A percentile compares a stretch with the other conserved stretches of the same genome.
Evolutionary conservation across 1,140 invertebrate species (phyloP).

Genomic region (Drosophila asahinai): DNA sequence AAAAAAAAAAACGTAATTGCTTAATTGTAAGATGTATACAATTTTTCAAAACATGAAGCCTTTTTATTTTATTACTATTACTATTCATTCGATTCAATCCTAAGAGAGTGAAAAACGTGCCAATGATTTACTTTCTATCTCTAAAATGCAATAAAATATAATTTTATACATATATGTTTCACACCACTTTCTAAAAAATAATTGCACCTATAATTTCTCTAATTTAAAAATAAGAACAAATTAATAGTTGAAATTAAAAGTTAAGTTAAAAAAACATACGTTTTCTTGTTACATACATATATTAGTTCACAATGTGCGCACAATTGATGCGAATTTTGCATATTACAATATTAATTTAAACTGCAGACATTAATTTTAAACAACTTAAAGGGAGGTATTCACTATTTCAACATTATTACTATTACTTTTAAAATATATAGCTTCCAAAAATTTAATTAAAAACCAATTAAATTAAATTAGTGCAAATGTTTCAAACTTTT

Average conservation of each 20-base stretch:
- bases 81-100: slow-evolving; percentile 1
- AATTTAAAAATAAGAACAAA: not conserved
- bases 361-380: not conserved
- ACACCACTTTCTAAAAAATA: not conserved
- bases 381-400: not conserved
- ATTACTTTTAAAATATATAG: slow-evolving; percentile 3
- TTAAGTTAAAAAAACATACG: not conserved
- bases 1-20: not conserved
- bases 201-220: not conserved
- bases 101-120: slow-evolving; percentile 8
- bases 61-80: slow-evolving; percentile 3
- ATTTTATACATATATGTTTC: not conserved
- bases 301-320: not conserved
- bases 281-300: slow-evolving; percentile 2
- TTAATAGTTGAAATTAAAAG: not conserved
- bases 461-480: not conserved
- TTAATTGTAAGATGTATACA: slow-evolving; percentile 5
- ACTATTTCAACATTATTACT: slow-evolving; percentile 5
- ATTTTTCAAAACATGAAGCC: not conserved
- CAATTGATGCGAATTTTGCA: not conserved
- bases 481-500: not conserved
- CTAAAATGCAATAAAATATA: not conserved
- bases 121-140: slow-evolving; percentile 9
- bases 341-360: slow-evolving; percentile 2
- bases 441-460: slow-evolving; percentile 1